Percentiles rank a stretch among this genome's conserved stretches.
phyloP scores from a whole-genome alignment of 2,113 vertebrate species.

The Oenanthe oenanthe region DNA sequence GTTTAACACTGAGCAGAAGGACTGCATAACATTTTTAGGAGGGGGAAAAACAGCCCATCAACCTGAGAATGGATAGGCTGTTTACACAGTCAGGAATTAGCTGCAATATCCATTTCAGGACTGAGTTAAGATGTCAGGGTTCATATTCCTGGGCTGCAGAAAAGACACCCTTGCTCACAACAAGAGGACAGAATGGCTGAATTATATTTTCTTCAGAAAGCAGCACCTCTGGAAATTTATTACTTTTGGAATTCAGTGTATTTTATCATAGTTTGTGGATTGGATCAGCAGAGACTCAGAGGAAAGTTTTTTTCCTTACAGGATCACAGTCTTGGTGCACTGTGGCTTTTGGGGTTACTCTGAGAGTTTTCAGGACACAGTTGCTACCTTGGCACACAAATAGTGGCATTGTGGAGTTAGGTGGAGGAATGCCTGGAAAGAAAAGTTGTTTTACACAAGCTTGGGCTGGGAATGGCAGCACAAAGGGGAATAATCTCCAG shows the following conservation, averaged over 20 bases:
- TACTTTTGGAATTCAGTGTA: neutral
- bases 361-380: neutral
- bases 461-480: neutral
- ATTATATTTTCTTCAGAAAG: neutral
- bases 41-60: neutral
- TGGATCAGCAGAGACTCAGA: neutral
- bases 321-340: fast-evolving
- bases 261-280: neutral
- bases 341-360: neutral
- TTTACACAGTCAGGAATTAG: neutral
- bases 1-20: slow-evolving; percentile 51
- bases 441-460: neutral
- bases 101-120: neutral
- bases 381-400: neutral
- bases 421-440: neutral
- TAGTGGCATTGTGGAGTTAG: neutral
- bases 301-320: neutral
- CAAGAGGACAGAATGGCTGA: neutral
- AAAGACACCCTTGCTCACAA: neutral
- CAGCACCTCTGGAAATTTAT: neutral
- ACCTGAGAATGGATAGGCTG: neutral
- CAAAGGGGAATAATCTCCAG: neutral
- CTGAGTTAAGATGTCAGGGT: neutral
- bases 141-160: neutral
- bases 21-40: slow-evolving; percentile 2